phyloP scores from a whole-genome alignment of 2,888 invertebrate species.

The Hypercompe scribonia region DNA sequence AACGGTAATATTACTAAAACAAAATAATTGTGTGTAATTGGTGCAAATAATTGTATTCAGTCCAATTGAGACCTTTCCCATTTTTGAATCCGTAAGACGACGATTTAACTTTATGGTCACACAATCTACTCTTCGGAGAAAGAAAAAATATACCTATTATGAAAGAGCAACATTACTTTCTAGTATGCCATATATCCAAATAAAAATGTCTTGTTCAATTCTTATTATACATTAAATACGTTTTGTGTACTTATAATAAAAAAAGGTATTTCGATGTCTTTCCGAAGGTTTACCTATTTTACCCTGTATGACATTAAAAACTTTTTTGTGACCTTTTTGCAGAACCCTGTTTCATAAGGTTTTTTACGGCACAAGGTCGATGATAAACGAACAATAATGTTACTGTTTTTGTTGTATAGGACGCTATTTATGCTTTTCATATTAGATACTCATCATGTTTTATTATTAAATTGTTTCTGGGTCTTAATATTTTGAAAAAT shows the following conservation, averaged over 20 bases:
- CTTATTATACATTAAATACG: neutral
- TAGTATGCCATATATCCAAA: neutral
- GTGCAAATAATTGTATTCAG: neutral
- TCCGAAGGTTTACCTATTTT: slow-evolving; percentile 27
- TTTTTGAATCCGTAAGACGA: no score
- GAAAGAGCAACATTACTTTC: neutral
- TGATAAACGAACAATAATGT: slow-evolving; percentile 11
- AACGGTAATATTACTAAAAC: no score
- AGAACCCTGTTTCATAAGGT: slow-evolving; percentile 8
- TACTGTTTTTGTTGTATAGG: neutral
- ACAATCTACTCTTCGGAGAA: neutral
- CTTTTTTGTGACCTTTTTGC: slow-evolving; percentile 26
- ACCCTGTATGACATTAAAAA: slow-evolving; percentile 30
- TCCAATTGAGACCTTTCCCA: neutral
- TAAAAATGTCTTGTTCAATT: neutral
- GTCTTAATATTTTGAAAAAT: no score
- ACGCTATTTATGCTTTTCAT: neutral
- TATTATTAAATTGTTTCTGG: neutral
- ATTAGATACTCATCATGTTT: neutral
- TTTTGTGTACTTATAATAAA: slow-evolving; percentile 18
- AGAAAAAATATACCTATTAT: neutral
- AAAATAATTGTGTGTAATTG: neutral
- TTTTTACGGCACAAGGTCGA: slow-evolving; percentile 11
- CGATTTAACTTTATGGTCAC: neutral
- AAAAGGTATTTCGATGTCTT: slow-evolving; percentile 26